Percentiles rank a stretch among this genome's conserved stretches.
Conservation (phyloP, 1,140 invertebrate genomes). For the Bilobella aurantiaca region DNA sequence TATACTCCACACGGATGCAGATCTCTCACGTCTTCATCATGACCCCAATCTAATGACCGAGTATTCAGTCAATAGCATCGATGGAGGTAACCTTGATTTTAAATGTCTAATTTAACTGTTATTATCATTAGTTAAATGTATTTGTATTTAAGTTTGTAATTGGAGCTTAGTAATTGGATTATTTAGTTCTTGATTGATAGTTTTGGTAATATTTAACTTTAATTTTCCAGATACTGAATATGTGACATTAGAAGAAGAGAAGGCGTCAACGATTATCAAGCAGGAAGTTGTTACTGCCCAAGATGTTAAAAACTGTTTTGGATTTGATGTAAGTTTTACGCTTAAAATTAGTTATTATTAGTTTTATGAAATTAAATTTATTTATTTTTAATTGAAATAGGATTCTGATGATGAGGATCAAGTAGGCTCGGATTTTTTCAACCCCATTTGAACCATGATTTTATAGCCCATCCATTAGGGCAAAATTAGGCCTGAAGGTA, state of each 20-base stretch:
- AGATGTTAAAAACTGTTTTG: constrained; percentile 71
- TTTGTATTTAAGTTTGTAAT: too few relatives aligned
- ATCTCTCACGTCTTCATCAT: constrained; percentile 23
- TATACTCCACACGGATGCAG: constrained; percentile 32
- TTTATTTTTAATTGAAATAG: constrained; percentile 13
- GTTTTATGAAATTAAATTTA: neutral
- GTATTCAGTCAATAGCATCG: neutral
- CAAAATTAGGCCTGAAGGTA: too few relatives aligned
- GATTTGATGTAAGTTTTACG: constrained; percentile 57
- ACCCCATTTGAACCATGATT: constrained; percentile 11
- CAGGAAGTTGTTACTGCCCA: constrained; percentile 47
- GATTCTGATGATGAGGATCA: constrained; percentile 36
- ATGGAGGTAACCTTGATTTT: constrained; percentile 1
- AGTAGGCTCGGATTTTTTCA: constrained; percentile 27
- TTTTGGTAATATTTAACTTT: too few relatives aligned
- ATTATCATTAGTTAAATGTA: neutral
- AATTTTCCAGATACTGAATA: too few relatives aligned
- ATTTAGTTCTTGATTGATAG: too few relatives aligned
- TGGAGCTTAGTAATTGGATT: too few relatives aligned
- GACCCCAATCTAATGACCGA: constrained; percentile 19
- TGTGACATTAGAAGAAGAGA: too few relatives aligned
- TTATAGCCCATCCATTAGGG: neutral
- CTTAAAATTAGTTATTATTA: neutral
- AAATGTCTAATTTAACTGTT: neutral
- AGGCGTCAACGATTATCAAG: constrained; percentile 37